Base-by-base conservation (phyloP, 2,113 vertebrate species). In the Neopipo cinnamomea region DNA sequence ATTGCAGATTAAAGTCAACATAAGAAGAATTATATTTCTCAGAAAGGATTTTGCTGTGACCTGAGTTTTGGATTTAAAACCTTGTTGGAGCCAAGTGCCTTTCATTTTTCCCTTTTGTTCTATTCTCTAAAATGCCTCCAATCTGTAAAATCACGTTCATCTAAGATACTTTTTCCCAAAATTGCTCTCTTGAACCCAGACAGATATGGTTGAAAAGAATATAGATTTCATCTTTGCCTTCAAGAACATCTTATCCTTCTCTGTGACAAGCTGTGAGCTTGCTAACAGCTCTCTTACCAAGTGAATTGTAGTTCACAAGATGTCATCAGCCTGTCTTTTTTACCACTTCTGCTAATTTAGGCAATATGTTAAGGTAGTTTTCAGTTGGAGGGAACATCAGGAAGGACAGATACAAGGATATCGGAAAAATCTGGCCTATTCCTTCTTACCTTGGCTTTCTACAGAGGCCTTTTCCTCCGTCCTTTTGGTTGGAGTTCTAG, bases 231-330 rank as follows among this genome's bases (percentile, higher is more conserved):
- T 93, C 92, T 95, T 96, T 95, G 92, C 95, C 80, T 96, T 96
- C 91, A 95, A 95, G 96, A 97, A 95, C 95, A 93, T 95, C 94
- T 88, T 95, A 90, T 96, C 91, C 87, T 97, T 96, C 87, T 77
- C 85, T 78, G 91, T 97, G 97, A 97, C 96, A 97, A 97, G 96
- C 95, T 96, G 96, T 94, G 95, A 97, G 96, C 96, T 93, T 97
- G 94, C 96, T 96, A 97, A 97, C 96, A 96, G 94, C 96, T 97
- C 96, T 97, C 94, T 96, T 97, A 97, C 94, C 96, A 97, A 97
- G 90, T 2, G 82, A 95, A 96, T 97, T 96, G 97, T 96, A 95
- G 95, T 95, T 97, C 95, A 97, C 94, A 96, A 96, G 93, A 96
- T 97, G 94, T 97, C 95, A 95, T 96, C 95, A 96, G 97, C 97